Base-by-base conservation (phyloP, 1,140 invertebrate genomes). In the Magallana angulata region DNA sequence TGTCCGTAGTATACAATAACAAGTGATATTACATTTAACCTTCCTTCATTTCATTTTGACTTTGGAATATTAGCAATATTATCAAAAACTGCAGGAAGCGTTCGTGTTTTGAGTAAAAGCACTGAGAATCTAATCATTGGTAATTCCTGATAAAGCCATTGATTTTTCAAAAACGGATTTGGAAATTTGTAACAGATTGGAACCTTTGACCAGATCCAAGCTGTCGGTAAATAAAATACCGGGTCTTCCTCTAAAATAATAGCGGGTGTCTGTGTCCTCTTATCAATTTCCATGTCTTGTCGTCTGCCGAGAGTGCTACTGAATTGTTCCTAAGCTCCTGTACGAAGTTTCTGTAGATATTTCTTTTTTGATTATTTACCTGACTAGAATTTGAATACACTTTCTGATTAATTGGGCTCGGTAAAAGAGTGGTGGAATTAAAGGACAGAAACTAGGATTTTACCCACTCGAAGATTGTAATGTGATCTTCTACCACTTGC, bases 201-300 rank as follows among this genome's bases (percentile, higher is more conserved):
- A 24, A 76, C 68, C 68, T 76, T 76, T 76, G 68, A 76, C 68
- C 68, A 76, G 11, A 11, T 76, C 36, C 36, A 76, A 76, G 68
- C 68, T 76, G 12, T 76, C 1, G 18, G 24, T 76, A 76, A 76
- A 76, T 76, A 76, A 76, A 24, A 76, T 76, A 30, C 68, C 68
- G 1, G 18, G 24, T 18, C 68, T 76, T 11, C 68, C 24, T 30
- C 24, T 1, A 30, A 71, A 24, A 76, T 36, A 76, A 24, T 24
- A 76, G 68, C 68, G 7, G 68, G 68, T 24, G 36, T 24, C 68
- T 76, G 24, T 76, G 36, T 76, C 24, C 24, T 5, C 68, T 36
- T 30, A 76, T 76, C 68, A 76, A 76, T 76, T 24, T 30, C 24
- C 11, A 3, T 36, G 9, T 30, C 6, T 48, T 30, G 24, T 11